These are phyloP conservation scores for Heterodera filipjevi DNA, from an alignment of 2,888 invertebrate species.

Conservation along the genomic window DNA sequence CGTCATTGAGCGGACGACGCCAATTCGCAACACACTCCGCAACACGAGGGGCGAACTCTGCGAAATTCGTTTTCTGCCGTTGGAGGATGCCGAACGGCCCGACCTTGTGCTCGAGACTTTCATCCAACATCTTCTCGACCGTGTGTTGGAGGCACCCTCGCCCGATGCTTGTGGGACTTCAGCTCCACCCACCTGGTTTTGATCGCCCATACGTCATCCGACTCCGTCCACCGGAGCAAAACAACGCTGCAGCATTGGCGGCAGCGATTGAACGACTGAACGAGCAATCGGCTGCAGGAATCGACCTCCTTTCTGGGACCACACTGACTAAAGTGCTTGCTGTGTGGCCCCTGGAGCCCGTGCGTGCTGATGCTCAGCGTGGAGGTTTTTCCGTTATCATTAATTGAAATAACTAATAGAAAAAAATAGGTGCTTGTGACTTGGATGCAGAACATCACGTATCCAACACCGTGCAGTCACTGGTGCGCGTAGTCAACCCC, in stretches of 20 bases:
- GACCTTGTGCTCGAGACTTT: not conserved
- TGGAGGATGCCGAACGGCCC: conserved; percentile 9
- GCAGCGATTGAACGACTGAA: conserved; percentile 16
- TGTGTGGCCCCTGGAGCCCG: conserved; percentile 15
- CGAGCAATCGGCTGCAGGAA: conserved; percentile 6
- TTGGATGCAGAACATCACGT: not conserved
- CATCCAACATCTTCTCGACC: not conserved
- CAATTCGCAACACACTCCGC: not conserved
- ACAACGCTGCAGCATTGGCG: conserved; percentile 18
- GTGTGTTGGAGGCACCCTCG: not conserved
- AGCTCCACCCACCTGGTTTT: not conserved
- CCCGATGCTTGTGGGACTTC: not conserved
- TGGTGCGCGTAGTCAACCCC: not conserved
- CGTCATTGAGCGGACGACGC: not conserved
- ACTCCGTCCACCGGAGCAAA: conserved; percentile 11
- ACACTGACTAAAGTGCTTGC: conserved; percentile 18
- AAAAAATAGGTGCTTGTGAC: not conserved
- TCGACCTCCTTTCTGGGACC: conserved; percentile 7
- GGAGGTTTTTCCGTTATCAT: too few species aligned
- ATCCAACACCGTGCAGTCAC: not conserved
- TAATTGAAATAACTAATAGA: too few species aligned
- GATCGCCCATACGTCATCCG: not conserved
- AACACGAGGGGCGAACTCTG: not conserved
- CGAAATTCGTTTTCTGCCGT: not conserved
- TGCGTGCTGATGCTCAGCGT: not conserved